phyloP scores from a whole-genome alignment of 2,888 invertebrate genomes.

The Ornithoptera priamus region DNA sequence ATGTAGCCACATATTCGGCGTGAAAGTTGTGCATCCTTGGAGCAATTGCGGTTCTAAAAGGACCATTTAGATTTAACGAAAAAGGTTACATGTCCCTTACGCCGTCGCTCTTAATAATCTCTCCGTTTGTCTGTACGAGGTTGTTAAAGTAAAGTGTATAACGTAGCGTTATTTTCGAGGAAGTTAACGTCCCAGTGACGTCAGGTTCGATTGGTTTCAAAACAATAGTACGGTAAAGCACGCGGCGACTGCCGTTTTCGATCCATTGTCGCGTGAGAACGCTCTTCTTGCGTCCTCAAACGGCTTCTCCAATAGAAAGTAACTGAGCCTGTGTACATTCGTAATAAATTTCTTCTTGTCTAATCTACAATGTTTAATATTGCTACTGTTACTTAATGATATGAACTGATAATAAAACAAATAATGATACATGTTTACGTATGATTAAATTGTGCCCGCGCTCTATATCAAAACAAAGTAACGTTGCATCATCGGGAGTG shows the following conservation, averaged over 20 bases:
- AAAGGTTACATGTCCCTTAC: not conserved
- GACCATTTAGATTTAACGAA: not conserved
- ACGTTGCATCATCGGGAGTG: slow-evolving; percentile 31
- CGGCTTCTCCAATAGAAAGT: slow-evolving; percentile 68
- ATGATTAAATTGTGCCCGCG: not conserved
- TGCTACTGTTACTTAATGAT: no score
- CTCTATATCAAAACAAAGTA: not conserved
- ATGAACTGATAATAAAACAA: not conserved
- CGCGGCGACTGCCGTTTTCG: slow-evolving; percentile 51
- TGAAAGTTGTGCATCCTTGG: slow-evolving; percentile 71
- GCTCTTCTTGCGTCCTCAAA: slow-evolving; percentile 54
- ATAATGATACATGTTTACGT: not conserved
- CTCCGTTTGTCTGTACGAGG: not conserved
- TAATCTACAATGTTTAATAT: not conserved
- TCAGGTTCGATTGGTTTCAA: slow-evolving; percentile 64
- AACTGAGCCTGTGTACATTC: slow-evolving; percentile 45
- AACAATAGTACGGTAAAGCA: slow-evolving; percentile 69
- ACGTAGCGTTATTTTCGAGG: slow-evolving; percentile 44
- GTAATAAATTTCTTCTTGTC: slow-evolving; percentile 1
- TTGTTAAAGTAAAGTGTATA: slow-evolving; percentile 17
- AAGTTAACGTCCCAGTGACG: slow-evolving; percentile 65
- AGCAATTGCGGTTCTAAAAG: slow-evolving; percentile 19
- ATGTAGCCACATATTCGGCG: slow-evolving; percentile 62
- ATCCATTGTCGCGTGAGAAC: slow-evolving; percentile 68
- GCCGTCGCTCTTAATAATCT: not conserved